These are phyloP conservation scores for Zootoca vivipara DNA, from an alignment of 2,113 vertebrate genomes.

Conservation along the genomic window DNA sequence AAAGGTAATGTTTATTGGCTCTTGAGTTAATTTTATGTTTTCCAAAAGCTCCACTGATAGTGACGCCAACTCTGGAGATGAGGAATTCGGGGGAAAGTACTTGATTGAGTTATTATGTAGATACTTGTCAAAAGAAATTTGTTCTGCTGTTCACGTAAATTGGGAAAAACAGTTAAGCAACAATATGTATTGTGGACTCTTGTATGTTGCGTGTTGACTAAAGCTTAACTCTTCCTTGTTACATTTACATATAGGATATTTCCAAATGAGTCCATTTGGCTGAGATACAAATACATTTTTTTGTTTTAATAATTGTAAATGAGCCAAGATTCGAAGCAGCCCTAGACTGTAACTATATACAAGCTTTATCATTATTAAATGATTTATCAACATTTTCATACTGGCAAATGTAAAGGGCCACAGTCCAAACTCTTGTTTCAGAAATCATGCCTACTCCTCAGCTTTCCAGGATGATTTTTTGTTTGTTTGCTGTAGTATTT, in stretches of 20 bases:
- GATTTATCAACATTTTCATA: too few relatives aligned
- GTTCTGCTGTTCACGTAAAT: not conserved
- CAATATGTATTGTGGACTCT: not conserved
- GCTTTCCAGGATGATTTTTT: not conserved
- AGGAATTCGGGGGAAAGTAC: not conserved
- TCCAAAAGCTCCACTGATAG: not conserved
- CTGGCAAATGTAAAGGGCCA: not conserved
- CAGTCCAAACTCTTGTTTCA: not conserved
- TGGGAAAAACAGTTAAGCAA: not conserved
- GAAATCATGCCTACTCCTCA: not conserved
- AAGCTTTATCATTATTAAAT: too few relatives aligned
- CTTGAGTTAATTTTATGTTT: not conserved
- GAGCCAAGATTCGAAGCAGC: not conserved
- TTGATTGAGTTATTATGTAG: not conserved
- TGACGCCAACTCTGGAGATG: not conserved
- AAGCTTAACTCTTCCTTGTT: not conserved
- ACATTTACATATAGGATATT: too few relatives aligned
- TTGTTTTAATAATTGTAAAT: not conserved
- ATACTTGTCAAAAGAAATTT: not conserved
- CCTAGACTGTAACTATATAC: too few relatives aligned
- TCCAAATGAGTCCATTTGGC: not conserved
- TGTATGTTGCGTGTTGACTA: not conserved
- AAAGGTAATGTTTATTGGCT: slow-evolving; percentile 77
- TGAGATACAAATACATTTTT: not conserved
- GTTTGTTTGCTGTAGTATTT: not conserved